Percentiles rank a stretch among this genome's conserved stretches.
Evolutionary conservation across 2,797 vertebrate genomes (phyloP).

Genomic region (Artibeus jamaicensis): DNA sequence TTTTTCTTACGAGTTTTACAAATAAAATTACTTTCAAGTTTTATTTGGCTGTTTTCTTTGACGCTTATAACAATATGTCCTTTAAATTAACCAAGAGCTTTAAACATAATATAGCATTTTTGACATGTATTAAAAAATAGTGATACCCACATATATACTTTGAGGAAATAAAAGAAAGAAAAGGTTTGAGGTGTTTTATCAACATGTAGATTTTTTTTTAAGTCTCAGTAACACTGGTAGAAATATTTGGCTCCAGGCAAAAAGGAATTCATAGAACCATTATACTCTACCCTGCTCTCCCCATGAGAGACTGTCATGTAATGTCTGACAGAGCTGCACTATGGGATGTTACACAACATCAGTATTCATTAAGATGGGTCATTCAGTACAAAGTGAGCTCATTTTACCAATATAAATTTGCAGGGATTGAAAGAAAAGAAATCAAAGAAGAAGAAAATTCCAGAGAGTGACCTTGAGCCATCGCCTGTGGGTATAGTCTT

Average conservation of each 20-base stretch:
- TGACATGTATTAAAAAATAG: background rate
- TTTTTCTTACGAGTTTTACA: constrained; percentile 28
- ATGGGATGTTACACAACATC: constrained; percentile 63
- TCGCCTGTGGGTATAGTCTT: constrained; percentile 63
- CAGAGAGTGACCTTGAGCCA: constrained; percentile 72
- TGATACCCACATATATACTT: background rate
- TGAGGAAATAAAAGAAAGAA: background rate
- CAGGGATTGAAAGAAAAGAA: constrained; percentile 45
- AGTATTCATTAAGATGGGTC: constrained; percentile 71
- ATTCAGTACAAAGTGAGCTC: constrained; percentile 65
- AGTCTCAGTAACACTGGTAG: constrained; percentile 27
- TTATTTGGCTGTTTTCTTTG: background rate
- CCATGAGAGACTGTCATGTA: constrained; percentile 42
- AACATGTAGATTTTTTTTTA: background rate
- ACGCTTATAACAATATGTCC: background rate
- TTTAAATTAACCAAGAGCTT: background rate
- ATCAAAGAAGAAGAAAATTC: constrained; percentile 72
- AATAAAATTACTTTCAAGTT: background rate
- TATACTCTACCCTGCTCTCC: constrained; percentile 23
- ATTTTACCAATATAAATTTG: constrained; percentile 67
- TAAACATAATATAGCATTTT: background rate
- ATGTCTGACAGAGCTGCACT: background rate
- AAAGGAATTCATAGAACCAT: constrained; percentile 21
- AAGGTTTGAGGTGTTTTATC: background rate
- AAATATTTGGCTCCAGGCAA: constrained; percentile 19